Evolutionary conservation across 2,797 vertebrate genomes (phyloP), one percentile per base, ranked within the genome.

Genomic region (Zenarchopterus dispar): DNA sequence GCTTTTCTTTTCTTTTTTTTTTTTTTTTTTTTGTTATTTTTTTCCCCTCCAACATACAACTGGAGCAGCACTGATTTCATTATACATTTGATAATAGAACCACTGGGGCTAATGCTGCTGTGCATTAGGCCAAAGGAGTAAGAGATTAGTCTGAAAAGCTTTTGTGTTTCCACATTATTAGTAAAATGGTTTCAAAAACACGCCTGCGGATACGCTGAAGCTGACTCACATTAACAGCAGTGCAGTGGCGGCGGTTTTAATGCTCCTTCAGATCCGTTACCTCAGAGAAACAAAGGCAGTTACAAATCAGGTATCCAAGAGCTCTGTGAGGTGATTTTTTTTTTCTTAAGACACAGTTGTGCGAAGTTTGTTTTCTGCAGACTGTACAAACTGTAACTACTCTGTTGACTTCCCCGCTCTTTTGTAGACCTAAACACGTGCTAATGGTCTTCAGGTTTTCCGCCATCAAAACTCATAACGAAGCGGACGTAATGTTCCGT

Each of bases 121-220:
- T 43, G 55, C 66, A 73, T 66, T 70, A 74, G 68, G 62, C 61
- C 62, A 46, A 60, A 59, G 64, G 56, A 77, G 76, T 56, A 81
- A 80, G 48, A 49, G 43, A 76, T 68, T 16, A 52, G 67, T 22
- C 57, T 47, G 44, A 75, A 75, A 77, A 81, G 72, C 79, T 47
- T 59, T 62, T 61, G 52, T 75, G 47, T 62, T 53, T 16, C 45
- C 47, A 53, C 24, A 22, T 73, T 72, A 62, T 68, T 57, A 54
- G 67, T 56, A 45, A 39, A 39, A 39, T n/a, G 46, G 33, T 67
- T 73, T 75, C 41, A 67, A 78, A 55, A 76, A 45, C 65, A 59
- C 8, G 8, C 0, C 24, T 8, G 24, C 45, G 67, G 48, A 71
- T 33, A 63, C 61, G 26, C 18, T 42, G 57, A 56, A 17, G 69